These are phyloP conservation scores for Aplocera efformata DNA, from an alignment of 2,888 invertebrate genomes.

Conservation along the genomic window DNA sequence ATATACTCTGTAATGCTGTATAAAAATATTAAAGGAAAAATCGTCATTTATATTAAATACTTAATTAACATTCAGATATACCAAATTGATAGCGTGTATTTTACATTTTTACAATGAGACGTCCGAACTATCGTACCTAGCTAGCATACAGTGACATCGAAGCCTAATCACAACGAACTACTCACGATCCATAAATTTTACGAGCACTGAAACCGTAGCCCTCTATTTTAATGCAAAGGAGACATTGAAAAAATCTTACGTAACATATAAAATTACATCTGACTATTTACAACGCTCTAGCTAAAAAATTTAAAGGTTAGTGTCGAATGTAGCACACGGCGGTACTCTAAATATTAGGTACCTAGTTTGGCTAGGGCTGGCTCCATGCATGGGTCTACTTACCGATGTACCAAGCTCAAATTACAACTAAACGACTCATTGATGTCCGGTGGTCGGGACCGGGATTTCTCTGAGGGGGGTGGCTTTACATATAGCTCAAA, in stretches of 20 bases:
- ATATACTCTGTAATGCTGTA: constrained; percentile 77
- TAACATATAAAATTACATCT: constrained; percentile 77
- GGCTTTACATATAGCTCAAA: neutral
- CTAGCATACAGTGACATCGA: constrained; percentile 74
- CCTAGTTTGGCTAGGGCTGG: constrained; percentile 63
- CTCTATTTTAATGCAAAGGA: constrained; percentile 74
- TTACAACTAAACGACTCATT: constrained; percentile 41
- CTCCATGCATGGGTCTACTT: constrained; percentile 67
- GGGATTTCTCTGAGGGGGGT: constrained; percentile 3
- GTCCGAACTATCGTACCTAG: constrained; percentile 60
- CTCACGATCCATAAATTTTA: constrained; percentile 70
- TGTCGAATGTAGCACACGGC: constrained; percentile 51
- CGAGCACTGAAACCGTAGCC: constrained; percentile 56
- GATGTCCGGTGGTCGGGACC: constrained; percentile 18
- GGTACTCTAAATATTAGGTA: constrained; percentile 64
- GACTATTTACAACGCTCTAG: constrained; percentile 75
- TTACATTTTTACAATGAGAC: constrained; percentile 79
- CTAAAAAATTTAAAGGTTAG: constrained; percentile 58
- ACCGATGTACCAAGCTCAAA: constrained; percentile 59
- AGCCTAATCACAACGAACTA: constrained; percentile 77
- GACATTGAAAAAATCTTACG: constrained; percentile 72
- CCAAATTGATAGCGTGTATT: constrained; percentile 73
- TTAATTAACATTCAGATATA: constrained; percentile 73
- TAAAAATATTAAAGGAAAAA: constrained; percentile 81
- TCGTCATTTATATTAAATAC: constrained; percentile 70